A percentile compares a stretch with the other conserved stretches of the same genome.
phyloP scores from a whole-genome alignment of 2,888 invertebrate species.

The Calephelis perditalis region DNA sequence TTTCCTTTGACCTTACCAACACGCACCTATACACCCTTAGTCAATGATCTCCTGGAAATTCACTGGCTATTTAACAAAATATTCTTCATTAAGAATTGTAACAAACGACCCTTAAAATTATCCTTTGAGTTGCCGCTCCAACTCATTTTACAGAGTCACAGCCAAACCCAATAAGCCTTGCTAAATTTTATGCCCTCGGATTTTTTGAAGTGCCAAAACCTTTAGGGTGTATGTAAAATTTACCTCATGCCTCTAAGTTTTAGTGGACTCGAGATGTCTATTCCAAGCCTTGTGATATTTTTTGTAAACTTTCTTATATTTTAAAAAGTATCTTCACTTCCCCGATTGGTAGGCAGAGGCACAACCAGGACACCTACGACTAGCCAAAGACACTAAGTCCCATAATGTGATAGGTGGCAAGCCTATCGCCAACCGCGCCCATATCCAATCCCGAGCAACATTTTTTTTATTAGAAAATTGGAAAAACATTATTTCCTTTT shows the following conservation, averaged over 20 bases:
- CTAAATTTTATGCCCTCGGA: constrained; percentile 45
- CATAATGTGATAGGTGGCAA: too few species aligned
- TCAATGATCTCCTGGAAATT: constrained; percentile 28
- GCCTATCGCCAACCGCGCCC: too few species aligned
- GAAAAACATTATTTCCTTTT: too few species aligned
- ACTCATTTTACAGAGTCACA: constrained; percentile 64
- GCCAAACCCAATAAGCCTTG: constrained; percentile 60
- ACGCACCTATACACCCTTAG: constrained; percentile 17
- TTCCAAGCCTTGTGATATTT: background rate
- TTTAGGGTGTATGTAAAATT: constrained; percentile 8
- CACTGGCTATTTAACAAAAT: constrained; percentile 51
- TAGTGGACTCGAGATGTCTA: background rate
- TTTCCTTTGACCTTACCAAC: constrained; percentile 18
- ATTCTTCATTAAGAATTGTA: constrained; percentile 54
- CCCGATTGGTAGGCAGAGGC: too few species aligned
- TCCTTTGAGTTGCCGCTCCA: constrained; percentile 74
- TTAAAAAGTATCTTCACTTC: too few species aligned
- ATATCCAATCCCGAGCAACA: too few species aligned
- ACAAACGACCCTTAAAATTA: constrained; percentile 57
- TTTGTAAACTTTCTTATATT: constrained; percentile 1
- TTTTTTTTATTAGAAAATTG: too few species aligned
- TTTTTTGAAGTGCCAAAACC: constrained; percentile 21
- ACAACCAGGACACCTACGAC: too few species aligned
- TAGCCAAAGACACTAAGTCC: too few species aligned
- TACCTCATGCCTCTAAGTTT: background rate